Conservation (phyloP, 2,113 vertebrate species). For the Bos taurus region DNA sequence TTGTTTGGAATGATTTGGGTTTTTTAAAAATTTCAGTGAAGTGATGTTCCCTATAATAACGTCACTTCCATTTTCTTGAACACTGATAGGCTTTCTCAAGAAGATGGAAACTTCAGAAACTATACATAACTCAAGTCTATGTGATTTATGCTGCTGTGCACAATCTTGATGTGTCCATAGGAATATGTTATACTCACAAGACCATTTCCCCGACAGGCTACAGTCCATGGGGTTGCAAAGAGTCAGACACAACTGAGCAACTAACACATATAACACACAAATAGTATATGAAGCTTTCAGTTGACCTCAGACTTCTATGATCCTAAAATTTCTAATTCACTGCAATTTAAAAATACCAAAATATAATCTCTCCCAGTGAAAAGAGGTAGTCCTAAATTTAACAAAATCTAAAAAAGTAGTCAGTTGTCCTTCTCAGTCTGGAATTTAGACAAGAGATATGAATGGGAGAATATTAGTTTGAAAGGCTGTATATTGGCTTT, state of each 20-base stretch:
- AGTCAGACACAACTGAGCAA: not conserved
- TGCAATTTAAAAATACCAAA: constrained; percentile 5
- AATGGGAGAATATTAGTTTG: not conserved
- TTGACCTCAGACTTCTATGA: not conserved
- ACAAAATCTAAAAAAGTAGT: not conserved
- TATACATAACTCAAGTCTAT: not conserved
- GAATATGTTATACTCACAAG: not conserved
- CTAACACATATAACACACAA: not conserved
- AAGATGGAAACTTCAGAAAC: not conserved
- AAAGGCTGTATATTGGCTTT: not conserved
- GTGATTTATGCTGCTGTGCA: not conserved
- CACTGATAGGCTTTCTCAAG: not conserved
- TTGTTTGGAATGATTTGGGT: not conserved
- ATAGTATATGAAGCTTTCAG: not conserved
- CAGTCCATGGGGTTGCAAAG: not conserved
- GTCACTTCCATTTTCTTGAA: not conserved
- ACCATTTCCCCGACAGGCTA: not conserved
- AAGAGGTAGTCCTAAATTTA: not conserved
- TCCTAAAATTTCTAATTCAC: constrained; percentile 31
- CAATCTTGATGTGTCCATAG: not conserved
- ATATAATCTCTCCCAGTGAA: not conserved
- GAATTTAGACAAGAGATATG: not conserved
- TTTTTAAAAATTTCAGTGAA: not conserved
- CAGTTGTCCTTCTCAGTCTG: not conserved
- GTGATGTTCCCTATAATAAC: not conserved